Base-by-base conservation (phyloP, 2,113 vertebrate species). In the Protobothrops mucrosquamatus region DNA sequence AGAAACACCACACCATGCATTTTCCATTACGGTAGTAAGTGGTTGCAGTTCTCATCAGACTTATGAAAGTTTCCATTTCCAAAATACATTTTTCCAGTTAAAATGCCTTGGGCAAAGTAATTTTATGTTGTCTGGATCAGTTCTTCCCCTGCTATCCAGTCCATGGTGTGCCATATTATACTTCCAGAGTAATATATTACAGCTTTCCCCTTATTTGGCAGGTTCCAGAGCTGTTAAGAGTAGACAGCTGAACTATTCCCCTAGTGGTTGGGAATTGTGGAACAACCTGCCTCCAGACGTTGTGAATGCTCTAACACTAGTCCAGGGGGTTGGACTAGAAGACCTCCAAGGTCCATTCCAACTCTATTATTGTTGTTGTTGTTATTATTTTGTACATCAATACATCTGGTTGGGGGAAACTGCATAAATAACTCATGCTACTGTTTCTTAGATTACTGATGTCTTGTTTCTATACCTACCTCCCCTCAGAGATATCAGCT, bases 61-160 rank as follows among this genome's bases (percentile, higher is more conserved):
- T 34, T 74, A 34, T 18, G 12, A 2, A 61, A 91, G 93, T 94
- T 93, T 96, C 93, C 95, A 90, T 89, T 93, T 96, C 94, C 95
- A 94, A 95, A 91, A 55, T 91, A 93, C 91, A 92, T 0, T 64
- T 92, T n/a, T 91, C 11, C 8, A 81, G 26, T 54, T 39, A 91
- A 55, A 89, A 96, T 95, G 14, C 24, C 24, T 59, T 48, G 43
- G 23, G 34, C 29, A 48, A 61, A 89, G 11, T 24, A 43, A 43
- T 89, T 59, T 54, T 43, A 43, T 20, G 39, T 15, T 48, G 15
- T 22, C 24, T 64, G 43, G 11, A 34, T 20, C 46, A 20, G 18
- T 26, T 90, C 14, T 51, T 90, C 43, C 46, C 4, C 26, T 29
- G 24, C 43, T 48, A 90, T 29, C 24, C 39, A 11, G 56, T 88